Evolutionary conservation across 2,888 invertebrate genomes (phyloP), one percentile per base, ranked within the genome.

Genomic region (Eupsilia transversa): DNA sequence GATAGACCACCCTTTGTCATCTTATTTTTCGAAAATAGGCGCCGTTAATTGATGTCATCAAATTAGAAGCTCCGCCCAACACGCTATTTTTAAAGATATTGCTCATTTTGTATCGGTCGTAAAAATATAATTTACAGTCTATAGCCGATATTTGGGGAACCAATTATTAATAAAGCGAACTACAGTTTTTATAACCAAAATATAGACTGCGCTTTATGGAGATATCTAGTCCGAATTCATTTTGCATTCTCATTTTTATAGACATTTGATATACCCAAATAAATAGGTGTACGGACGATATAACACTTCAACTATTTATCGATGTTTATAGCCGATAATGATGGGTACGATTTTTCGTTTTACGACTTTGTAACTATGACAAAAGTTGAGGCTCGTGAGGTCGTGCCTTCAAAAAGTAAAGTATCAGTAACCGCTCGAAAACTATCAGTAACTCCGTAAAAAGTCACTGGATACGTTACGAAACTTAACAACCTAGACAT

Each of bases 321-420:
- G 82, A 87, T 78, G 71, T 83, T 86, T 87, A 87, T 79, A 77
- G 83, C 49, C 71, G 68, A 79, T 87, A 87, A 87, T 87, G 84
- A 83, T 63, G 69, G 65, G 76, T 79, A 84, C 80, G 67, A 86
- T 80, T 87, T 87, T 87, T 61, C 77, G 71, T 83, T 87, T 87
- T 87, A 87, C 86, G 88, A 86, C 80, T 86, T 77, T 70, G 68
- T 79, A 59, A 77, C 80, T 81, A 74, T 79, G 86, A 87, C 74
- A 79, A 80, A 82, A 79, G 7, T 79, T 74, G 74, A 71, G 56
- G 60, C 23, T 41, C 17, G 54, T 72, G 63, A 70, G 74, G 72
- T 76, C 74, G 72, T 71, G 27, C 64, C 71, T 71, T 68, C 66
- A 59, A n/a, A n/a, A n/a, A n/a, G n/a, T n/a, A n/a, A n/a, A n/a